Conservation (phyloP, 2,797 vertebrate genomes). For the Syngnathus acus region DNA sequence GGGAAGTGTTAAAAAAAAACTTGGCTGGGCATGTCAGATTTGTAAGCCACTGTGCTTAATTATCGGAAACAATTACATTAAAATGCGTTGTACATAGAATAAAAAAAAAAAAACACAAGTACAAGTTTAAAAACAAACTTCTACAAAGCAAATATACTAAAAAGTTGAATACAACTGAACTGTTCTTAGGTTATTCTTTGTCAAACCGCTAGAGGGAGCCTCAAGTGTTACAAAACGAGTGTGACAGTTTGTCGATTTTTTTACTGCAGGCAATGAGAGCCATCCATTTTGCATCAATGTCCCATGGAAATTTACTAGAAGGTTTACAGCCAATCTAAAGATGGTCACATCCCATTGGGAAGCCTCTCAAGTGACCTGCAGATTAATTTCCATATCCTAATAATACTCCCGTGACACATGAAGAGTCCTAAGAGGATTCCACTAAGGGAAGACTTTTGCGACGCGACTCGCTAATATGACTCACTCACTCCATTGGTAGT, state of each 20-base stretch:
- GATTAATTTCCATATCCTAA: conserved; percentile 2
- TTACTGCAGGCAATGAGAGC: neutral
- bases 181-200: neutral
- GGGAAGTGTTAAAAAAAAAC: too few relatives aligned
- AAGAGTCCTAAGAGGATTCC: neutral
- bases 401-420: neutral
- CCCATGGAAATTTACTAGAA: neutral
- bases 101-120: too few relatives aligned
- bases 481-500: neutral
- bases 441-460: neutral
- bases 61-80: neutral
- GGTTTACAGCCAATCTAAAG: neutral
- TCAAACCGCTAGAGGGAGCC: neutral
- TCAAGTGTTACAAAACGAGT: too few relatives aligned
- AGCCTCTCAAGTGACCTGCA: neutral
- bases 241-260: too few relatives aligned
- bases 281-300: neutral
- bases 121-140: neutral
- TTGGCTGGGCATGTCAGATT: too few relatives aligned
- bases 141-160: neutral
- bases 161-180: neutral
- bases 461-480: neutral
- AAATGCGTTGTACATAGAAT: too few relatives aligned
- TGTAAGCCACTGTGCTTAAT: neutral
- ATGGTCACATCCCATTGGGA: neutral